Conservation (phyloP, 2,888 invertebrate genomes). For the Leuctra nigra region DNA sequence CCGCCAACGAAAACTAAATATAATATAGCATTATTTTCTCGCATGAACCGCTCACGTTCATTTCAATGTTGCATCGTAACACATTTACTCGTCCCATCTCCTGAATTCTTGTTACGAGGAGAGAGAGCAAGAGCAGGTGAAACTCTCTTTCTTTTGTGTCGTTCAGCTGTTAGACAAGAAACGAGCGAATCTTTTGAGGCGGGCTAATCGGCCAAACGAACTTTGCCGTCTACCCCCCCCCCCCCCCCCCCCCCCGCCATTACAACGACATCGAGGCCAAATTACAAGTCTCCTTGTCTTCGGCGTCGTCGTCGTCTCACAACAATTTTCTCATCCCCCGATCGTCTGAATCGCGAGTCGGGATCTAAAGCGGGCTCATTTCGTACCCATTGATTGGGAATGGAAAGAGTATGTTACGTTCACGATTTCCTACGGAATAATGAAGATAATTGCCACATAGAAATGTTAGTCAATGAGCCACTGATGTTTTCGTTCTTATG, state of each 20-base stretch:
- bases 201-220: slow-evolving; percentile 16
- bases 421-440: too few relatives aligned
- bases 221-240: slow-evolving; percentile 9
- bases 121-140: not conserved
- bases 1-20: slow-evolving; percentile 5
- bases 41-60: slow-evolving; percentile 4
- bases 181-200: slow-evolving; percentile 4
- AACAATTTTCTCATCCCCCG: too few relatives aligned
- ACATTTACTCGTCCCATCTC: slow-evolving; percentile 6
- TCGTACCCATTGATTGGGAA: too few relatives aligned
- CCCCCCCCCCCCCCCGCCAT: not conserved
- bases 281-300: slow-evolving; percentile 6
- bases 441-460: too few relatives aligned
- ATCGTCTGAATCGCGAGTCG: too few relatives aligned
- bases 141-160: slow-evolving; percentile 6
- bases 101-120: not conserved
- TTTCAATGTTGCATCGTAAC: slow-evolving; percentile 1
- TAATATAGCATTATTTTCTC: slow-evolving; percentile 4
- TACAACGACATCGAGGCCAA: slow-evolving; percentile 10
- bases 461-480: too few relatives aligned
- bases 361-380: too few relatives aligned
- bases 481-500: too few relatives aligned
- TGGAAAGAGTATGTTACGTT: too few relatives aligned
- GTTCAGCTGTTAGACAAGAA: not conserved
- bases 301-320: not conserved